phyloP scores from a whole-genome alignment of 2,113 vertebrate genomes.

The Sminthopsis crassicaudata region DNA sequence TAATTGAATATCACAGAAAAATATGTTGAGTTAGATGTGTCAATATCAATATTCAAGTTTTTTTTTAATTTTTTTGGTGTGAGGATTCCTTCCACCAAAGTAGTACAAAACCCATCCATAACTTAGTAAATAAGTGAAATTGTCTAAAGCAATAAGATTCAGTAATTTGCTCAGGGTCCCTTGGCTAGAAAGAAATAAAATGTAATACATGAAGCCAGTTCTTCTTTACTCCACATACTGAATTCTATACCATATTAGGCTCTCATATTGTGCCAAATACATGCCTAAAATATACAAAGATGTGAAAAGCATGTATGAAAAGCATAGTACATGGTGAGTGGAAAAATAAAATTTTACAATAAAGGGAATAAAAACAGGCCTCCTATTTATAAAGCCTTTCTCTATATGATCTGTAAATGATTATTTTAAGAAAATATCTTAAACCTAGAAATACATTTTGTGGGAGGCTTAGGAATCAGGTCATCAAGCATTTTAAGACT shows the following conservation, averaged over 20 bases:
- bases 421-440: neutral
- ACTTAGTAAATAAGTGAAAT: neutral
- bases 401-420: neutral
- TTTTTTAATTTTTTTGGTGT: neutral
- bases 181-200: neutral
- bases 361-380: neutral
- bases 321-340: neutral
- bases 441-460: neutral
- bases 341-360: neutral
- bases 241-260: neutral
- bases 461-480: neutral
- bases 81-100: neutral
- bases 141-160: neutral
- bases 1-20: neutral
- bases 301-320: neutral
- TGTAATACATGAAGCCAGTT: neutral
- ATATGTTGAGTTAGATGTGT: neutral
- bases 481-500: neutral
- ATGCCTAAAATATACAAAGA: neutral
- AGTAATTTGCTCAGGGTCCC: neutral
- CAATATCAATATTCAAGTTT: neutral
- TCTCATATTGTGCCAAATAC: neutral
- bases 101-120: neutral
- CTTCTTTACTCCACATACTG: neutral
- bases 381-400: neutral